Evolutionary conservation across 2,797 vertebrate genomes (phyloP), one percentile per base, ranked within the genome.

Genomic region (Miichthys miiuy): DNA sequence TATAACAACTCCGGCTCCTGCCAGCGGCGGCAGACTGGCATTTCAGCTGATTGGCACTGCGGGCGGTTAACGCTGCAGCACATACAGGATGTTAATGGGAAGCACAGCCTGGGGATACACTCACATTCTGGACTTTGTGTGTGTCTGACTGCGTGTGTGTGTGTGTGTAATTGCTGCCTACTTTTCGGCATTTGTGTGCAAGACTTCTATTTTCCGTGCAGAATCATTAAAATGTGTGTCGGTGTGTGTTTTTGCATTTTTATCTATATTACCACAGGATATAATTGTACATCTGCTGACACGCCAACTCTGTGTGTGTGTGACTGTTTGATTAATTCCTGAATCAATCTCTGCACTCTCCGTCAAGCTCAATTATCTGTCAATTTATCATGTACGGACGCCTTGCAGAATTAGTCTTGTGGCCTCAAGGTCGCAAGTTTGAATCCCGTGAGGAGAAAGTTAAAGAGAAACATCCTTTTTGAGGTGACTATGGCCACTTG

Each of bases 1-100:
- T 50, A 18, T n/a, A 68, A 71, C 51, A 27, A 55, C 23, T 44
- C 47, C 0, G 64, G 58, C 71, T 67, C 20, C 62, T 17, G 87
- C 85, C 64, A 10, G 68, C 23, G 71, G 85, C 83, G 23, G 71
- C 75, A 75, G 52, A 82, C 72, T 88, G 84, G 76, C 86, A 85
- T 91, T 88, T 79, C 80, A 84, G 82, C 65, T 88, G 87, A 89
- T 88, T 91, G 87, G 67, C 82, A 80, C 89, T 46, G 75, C 82
- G 7, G 87, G 89, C 78, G 23, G 60, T 67, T 56, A 75, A 67
- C 75, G 27, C 70, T 56, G 72, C 70, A 21, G 73, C 81, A 68
- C 76, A 65, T 71, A 78, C 57, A 54, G 80, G 83, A 77, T 84
- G 81, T 79, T 85, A 91, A 89, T 89, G 68, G 62, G 76, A 88